phyloP scores from a whole-genome alignment of 2,888 invertebrate genomes.

The Aquatica leii region DNA sequence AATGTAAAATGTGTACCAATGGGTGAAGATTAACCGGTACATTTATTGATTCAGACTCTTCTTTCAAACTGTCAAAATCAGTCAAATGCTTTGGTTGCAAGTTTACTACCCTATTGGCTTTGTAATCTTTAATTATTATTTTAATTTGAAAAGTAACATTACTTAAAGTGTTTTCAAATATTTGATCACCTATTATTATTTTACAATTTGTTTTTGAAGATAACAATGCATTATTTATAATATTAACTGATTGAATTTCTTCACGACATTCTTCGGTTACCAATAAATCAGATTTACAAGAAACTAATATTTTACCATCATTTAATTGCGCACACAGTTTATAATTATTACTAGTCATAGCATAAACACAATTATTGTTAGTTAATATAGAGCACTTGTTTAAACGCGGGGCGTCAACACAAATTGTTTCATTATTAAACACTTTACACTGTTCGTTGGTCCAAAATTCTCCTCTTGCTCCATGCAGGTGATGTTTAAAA shows the following conservation, averaged over 20 bases:
- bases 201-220: slow-evolving; percentile 17
- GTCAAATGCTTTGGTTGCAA: slow-evolving; percentile 17
- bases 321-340: slow-evolving; percentile 16
- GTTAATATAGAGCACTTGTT: slow-evolving; percentile 3
- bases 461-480: slow-evolving; percentile 27
- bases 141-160: slow-evolving; percentile 18
- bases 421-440: slow-evolving; percentile 8
- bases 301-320: slow-evolving; percentile 6
- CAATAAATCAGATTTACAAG: slow-evolving; percentile 5
- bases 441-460: slow-evolving; percentile 27
- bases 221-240: slow-evolving; percentile 18
- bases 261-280: slow-evolving; percentile 14
- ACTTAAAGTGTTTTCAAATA: slow-evolving; percentile 16
- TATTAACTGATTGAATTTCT: neutral
- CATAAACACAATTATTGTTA: slow-evolving; percentile 10
- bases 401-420: slow-evolving; percentile 1
- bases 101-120: slow-evolving; percentile 10
- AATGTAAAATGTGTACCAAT: slow-evolving; percentile 31
- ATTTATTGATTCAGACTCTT: slow-evolving; percentile 16
- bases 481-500: slow-evolving; percentile 19
- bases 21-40: slow-evolving; percentile 7
- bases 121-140: slow-evolving; percentile 9
- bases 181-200: slow-evolving; percentile 21
- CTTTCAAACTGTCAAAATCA: slow-evolving; percentile 12
- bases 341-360: slow-evolving; percentile 18